Evolutionary conservation across 2,113 vertebrate species (phyloP), one percentile per base, ranked within the genome.

Genomic region (Bos indicus): DNA sequence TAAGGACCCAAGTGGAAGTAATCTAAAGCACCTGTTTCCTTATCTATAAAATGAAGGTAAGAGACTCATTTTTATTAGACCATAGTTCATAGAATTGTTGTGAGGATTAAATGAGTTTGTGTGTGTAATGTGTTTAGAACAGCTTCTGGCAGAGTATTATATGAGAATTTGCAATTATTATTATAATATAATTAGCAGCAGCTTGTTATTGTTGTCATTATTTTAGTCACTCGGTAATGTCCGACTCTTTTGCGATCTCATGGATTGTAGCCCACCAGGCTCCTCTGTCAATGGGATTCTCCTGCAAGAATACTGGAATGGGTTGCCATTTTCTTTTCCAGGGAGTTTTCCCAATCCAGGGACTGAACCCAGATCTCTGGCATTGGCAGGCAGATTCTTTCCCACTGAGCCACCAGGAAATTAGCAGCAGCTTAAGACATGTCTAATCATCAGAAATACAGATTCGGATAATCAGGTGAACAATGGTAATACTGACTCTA

Each of bases 351-450:
- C 12, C 12, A 40, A 43, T 77, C 30, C 40, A 77, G 23, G 40
- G 40, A 77, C 26, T 40, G 71, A 77, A 43, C 23, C 36, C 0
- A 0, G 71, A 43, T 43, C 21, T 77, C 23, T 0, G 13, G 12
- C 71, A 77, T 13, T 77, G 71, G 40, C 40, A 43, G 23, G 36
- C 40, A 77, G 40, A 77, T 43, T 43, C 36, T 77, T 12, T 77
- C 23, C 36, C 71, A 43, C 71, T 77, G 3, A 77, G 23, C 71
- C 71, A 4, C 40, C 12, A 43, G 71, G 71, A 77, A 43, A 43
- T 43, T 77, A 43, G 12, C 46, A 90, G 36, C 30, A 59, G 36
- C 74, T 57, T 62, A 64, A 30, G 52, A 84, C 88, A 81, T 43
- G 23, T 8, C 21, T n/a, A 7, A 43, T 33, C 11, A n/a, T 78